Evolutionary conservation across 2,113 vertebrate genomes (phyloP), one percentile per base, ranked within the genome.

Genomic region (Acrocephalus kingi): DNA sequence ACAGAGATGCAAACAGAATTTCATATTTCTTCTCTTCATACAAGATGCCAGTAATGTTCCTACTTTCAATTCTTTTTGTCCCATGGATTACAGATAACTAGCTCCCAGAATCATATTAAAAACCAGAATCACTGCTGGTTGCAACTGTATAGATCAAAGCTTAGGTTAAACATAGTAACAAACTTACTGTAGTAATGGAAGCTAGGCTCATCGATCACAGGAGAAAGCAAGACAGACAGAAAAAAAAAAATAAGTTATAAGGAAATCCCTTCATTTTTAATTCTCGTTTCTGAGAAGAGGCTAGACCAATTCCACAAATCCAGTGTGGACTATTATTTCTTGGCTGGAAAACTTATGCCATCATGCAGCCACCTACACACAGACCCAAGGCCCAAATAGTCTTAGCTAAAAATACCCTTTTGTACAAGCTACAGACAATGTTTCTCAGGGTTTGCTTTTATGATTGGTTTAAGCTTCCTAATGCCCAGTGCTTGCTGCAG

Each of bases 41-140:
- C 7, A 55, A 76, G 52, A 8, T 25, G 58, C 4, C 39, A 73
- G 39, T 55, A 74, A 51, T 13, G 11, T 46, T 74, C 28, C 54
- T 52, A 39, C 14, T 75, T 88, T 80, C 43, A 73, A 30, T 48
- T 61, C 9, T 22, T 84, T 79, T 64, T 72, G 11, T 86, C 15
- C 35, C 59, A 66, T 84, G 41, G 16, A 46, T 95, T 93, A 67
- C 61, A 93, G n/a, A 37, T 45, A 85, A 68, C 51, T 35, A 87
- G 17, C 39, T 84, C 56, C 46, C 15, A 76, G 77, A 31, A 46
- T 30, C 35, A 66, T 7, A 75, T 46, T 27, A 56, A 71, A 62
- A 75, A 43, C 13, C 9, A 31, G 24, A 79, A 79, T 52, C 46
- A 48, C 35, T 0, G 1, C 11, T 25, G 17, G 16, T 84, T 95